Conservation (phyloP, 2,888 invertebrate species). For the Eupeodes latifasciatus region DNA sequence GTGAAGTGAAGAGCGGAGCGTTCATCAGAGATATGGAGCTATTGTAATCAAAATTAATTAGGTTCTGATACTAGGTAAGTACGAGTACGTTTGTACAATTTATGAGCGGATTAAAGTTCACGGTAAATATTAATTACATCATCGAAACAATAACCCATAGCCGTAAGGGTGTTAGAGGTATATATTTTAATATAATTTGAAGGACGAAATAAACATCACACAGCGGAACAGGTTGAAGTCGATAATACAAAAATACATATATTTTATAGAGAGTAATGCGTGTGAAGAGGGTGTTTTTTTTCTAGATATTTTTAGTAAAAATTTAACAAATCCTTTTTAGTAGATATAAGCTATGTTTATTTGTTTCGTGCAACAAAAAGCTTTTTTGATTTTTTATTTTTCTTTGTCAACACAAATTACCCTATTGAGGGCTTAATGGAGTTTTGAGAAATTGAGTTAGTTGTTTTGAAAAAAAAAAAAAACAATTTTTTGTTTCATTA, state of each 20-base stretch:
- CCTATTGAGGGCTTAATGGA: too few relatives aligned
- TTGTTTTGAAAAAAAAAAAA: too few relatives aligned
- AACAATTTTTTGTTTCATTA: too few relatives aligned
- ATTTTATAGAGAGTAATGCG: not conserved
- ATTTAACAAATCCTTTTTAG: not conserved
- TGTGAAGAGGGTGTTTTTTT: not conserved
- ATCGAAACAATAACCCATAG: not conserved
- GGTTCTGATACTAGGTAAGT: constrained; percentile 27
- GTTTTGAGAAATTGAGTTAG: too few relatives aligned
- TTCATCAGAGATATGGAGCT: constrained; percentile 2
- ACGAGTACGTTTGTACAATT: constrained; percentile 13
- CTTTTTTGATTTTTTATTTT: too few relatives aligned
- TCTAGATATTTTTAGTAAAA: not conserved
- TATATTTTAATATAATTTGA: not conserved
- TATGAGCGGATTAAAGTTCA: constrained; percentile 47
- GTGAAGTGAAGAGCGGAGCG: not conserved
- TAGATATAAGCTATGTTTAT: too few relatives aligned
- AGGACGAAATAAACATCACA: constrained; percentile 1
- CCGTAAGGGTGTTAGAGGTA: not conserved
- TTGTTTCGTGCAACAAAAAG: too few relatives aligned
- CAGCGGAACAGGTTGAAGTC: not conserved
- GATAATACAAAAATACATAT: not conserved
- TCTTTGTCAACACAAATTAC: too few relatives aligned
- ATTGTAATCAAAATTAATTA: constrained; percentile 59
- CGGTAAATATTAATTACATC: constrained; percentile 54